Base-by-base conservation (phyloP, 2,113 vertebrate species). In the Chamaetylas fuelleborni region DNA sequence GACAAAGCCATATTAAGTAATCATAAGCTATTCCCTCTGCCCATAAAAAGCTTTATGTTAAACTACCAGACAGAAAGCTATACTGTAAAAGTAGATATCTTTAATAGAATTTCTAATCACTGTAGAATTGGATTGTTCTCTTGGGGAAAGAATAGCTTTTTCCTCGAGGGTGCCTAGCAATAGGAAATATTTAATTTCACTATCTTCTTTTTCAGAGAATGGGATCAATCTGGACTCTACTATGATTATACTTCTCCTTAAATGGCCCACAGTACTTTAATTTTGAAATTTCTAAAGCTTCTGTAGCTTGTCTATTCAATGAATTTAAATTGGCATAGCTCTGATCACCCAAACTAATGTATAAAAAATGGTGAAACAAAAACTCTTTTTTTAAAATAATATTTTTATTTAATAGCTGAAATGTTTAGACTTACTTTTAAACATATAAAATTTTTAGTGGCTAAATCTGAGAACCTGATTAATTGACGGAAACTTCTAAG, bases 401-500 rank as follows among this genome's bases (percentile, higher is more conserved):
- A 8, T 24, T 53, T 60, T 45, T 0, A n/a, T 51, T 85, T 67
- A 76, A 34, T 20, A 8, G 0, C 7, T 81, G 14, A 3, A 54
- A 57, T 31, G 5, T 31, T 86, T 86, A 31, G 13, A 84, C 47
- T 85, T 90, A 92, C 38, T 85, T 96, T 96, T 88, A 82, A 87
- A 86, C 11, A 54, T 43, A 88, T 69, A 54, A 3, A 70, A 53
- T 74, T 96, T 97, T 73, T 64, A 90, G 48, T 51, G 89, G 47
- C 51, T 87, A 83, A 92, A 89, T 92, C 62, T 96, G 53, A 86
- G 34, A 81, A 93, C 17, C 33, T 96, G 60, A 94, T 88, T 88
- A 95, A 94, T 12, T 48, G 7, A 26, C 1, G 11, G 34, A 60
- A 36, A 92, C 20, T 96, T 96, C 38, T 78, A 50, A 69, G 36